Conservation (phyloP, 2,113 vertebrate species). For the Orcinus orca region DNA sequence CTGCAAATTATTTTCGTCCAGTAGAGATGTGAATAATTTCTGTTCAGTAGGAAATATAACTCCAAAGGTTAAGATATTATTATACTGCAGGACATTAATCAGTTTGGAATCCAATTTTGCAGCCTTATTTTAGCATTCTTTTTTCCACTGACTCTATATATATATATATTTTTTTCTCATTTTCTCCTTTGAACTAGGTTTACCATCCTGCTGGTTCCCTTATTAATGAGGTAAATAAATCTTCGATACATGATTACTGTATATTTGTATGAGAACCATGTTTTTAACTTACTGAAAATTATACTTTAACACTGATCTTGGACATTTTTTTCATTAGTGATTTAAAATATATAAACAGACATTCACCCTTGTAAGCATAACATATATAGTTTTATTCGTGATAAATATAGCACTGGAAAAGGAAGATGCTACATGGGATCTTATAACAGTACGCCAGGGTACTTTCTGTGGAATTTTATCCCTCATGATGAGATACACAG, state of each 20-base stretch:
- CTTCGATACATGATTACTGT: not conserved
- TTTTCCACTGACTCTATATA: not conserved
- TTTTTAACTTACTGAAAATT: slow-evolving; percentile 43
- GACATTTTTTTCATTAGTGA: not conserved
- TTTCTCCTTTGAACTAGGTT: slow-evolving; percentile 4
- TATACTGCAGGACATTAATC: not conserved
- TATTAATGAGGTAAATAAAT: slow-evolving; percentile 42
- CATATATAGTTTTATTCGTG: not conserved
- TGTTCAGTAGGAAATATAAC: not conserved
- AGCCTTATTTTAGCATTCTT: slow-evolving; percentile 7
- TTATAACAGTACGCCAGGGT: not conserved
- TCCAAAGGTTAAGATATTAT: slow-evolving; percentile 24
- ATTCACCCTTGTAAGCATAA: not conserved
- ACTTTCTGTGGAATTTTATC: not conserved
- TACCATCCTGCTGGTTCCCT: not conserved
- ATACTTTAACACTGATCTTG: not conserved
- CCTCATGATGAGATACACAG: not conserved
- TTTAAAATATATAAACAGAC: not conserved
- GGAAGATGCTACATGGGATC: not conserved
- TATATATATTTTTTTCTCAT: not conserved
- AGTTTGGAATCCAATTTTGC: slow-evolving; percentile 28
- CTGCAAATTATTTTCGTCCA: slow-evolving; percentile 10
- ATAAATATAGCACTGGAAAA: not conserved
- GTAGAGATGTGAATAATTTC: slow-evolving; percentile 29
- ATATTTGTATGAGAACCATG: not conserved